Base-by-base conservation (phyloP, 2,888 invertebrate genomes). In the Schrankia costaestrigalis region DNA sequence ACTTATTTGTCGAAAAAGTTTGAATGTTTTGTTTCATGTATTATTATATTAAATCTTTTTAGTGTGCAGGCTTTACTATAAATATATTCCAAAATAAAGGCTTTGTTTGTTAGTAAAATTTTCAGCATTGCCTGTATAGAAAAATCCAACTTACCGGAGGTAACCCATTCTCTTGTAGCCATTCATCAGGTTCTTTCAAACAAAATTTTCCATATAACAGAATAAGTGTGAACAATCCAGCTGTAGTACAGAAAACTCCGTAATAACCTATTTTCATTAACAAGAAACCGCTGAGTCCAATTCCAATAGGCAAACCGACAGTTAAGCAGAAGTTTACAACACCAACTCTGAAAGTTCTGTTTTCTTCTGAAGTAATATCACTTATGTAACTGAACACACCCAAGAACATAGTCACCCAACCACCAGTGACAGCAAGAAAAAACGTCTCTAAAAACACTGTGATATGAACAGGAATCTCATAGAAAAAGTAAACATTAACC, bases 131-230 rank as follows among this genome's bases (percentile, higher is more conserved):
- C n/a, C n/a, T n/a, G n/a, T n/a, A n/a, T n/a, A n/a, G 26, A 15
- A 19, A 23, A n/a, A n/a, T n/a, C 14, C 2, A 35, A 81, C 84
- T 78, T 59, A 85, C 84, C 47, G 63, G 66, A 8, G 78, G 72
- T 1, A 69, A 33, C 10, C 79, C 82, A 55, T 70, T 79, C 1
- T 75, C 70, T 30, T 47, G 56, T 0, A 84, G 67, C 58, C 78
- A 71, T 1, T 69, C 47, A 22, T 89, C 90, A 10, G 90, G 90
- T 60, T 95, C 95, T 35, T 92, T 90, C 44, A 95, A 88, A 32
- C 90, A 89, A 38, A 91, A 90, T 25, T 91, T 81, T 0, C 95
- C 95, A 53, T 95, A 95, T 19, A 90, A 63, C 31, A 95, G 90
- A 22, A 93, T 91, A 25, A 94, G 59, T 4, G 91, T 56, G 26